Evolutionary conservation across 1,140 invertebrate genomes (phyloP).

Genomic region (Zaprionus capensis): DNA sequence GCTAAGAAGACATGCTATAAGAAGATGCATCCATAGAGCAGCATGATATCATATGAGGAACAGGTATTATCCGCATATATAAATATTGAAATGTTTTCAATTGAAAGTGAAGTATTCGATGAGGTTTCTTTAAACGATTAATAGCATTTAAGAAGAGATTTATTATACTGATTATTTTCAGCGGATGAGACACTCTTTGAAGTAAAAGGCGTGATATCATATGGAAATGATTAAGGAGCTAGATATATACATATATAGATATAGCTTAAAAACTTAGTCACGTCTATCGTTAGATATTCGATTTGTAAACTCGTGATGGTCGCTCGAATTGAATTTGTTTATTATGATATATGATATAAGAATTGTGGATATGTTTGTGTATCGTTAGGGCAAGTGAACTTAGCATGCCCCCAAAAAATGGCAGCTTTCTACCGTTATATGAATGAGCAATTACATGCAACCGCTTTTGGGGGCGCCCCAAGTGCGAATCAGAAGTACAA

Average conservation of each 20-base stretch:
- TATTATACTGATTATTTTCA: background rate
- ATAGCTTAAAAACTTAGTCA: constrained; percentile 29
- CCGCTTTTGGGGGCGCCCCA: constrained; percentile 33
- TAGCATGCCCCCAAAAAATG: constrained; percentile 43
- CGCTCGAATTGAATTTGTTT: background rate
- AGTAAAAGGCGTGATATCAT: constrained; percentile 4
- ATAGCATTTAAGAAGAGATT: background rate
- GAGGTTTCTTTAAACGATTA: background rate
- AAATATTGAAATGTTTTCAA: background rate
- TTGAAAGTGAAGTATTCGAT: background rate
- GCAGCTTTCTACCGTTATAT: constrained; percentile 71
- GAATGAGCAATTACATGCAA: constrained; percentile 41
- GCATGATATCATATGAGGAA: background rate
- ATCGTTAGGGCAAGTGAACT: constrained; percentile 33
- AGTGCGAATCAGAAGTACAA: constrained; percentile 66
- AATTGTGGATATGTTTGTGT: constrained; percentile 4
- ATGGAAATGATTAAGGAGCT: background rate
- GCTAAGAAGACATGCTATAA: background rate
- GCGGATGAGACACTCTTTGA: background rate
- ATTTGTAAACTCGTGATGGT: constrained; percentile 11
- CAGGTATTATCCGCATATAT: constrained; percentile 2
- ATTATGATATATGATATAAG: background rate
- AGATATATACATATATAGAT: background rate
- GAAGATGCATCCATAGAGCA: background rate
- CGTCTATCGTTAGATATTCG: constrained; percentile 39